Evolutionary conservation across 2,888 invertebrate species (phyloP), one percentile per base, ranked within the genome.

Genomic region (Brenthis hecate): DNA sequence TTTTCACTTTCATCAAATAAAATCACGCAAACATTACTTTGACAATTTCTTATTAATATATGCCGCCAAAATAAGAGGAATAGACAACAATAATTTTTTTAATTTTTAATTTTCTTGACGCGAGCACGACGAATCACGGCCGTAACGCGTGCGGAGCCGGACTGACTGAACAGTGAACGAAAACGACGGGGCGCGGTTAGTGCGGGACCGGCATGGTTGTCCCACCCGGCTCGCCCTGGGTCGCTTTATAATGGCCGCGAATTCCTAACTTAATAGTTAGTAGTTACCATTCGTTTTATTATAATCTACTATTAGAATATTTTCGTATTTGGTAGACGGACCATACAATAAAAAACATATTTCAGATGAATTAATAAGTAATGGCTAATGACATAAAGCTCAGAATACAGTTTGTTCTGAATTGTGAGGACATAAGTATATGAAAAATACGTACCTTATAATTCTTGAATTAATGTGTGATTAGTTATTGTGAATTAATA

Each of bases 81-180:
- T 71, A 72, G 72, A 74, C 60, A 77, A 77, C 14, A 48, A 2
- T 68, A 65, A 65, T 74, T 73, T 71, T 71, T 73, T 74, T 75
- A 5, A 4, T 72, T 71, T 76, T 75, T 74, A 76, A 77, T 75
- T 68, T 65, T 66, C 65, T 65, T 66, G 68, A 71, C 71, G 67
- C 73, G 71, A 64, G 77, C 81, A 75, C 83, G 79, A 74, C 75
- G 81, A 83, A 84, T 84, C 84, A 82, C 88, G 83, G 82, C 87
- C 77, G 80, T 81, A 77, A 73, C 87, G 85, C 87, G 85, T 85
- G 85, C 88, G 85, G 74, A 81, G 85, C 88, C 89, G 85, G 85
- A 87, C 88, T 85, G 85, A 85, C 79, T 78, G 76, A 75, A 71
- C 28, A 68, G 69, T 69, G 72, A 76, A 72, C 74, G 72, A 69